These are phyloP conservation scores for Peucedramus taeniatus DNA, from an alignment of 2,113 vertebrate species.

Conservation along the genomic window DNA sequence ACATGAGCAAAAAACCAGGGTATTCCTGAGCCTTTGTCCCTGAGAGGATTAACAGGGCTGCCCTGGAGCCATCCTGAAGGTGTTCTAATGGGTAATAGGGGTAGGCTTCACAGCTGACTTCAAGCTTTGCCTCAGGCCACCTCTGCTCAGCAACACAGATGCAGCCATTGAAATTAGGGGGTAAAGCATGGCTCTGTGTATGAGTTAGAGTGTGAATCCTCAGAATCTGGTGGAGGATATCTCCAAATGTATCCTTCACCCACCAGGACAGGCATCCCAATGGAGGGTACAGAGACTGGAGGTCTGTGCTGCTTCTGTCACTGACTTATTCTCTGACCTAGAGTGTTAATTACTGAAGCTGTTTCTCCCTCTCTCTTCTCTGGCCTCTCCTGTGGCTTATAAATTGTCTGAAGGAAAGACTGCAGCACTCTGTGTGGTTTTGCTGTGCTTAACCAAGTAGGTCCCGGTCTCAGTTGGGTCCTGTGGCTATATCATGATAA, in stretches of 20 bases:
- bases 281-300: not conserved
- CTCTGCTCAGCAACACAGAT: not conserved
- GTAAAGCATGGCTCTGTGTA: not conserved
- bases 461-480: not conserved
- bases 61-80: conserved; percentile 48
- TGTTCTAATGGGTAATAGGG: not conserved
- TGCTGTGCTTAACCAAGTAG: not conserved
- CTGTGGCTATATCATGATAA: not conserved
- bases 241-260: not conserved
- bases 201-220: not conserved
- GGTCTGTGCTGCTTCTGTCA: not conserved
- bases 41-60: conserved; percentile 45
- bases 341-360: not conserved
- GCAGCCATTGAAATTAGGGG: not conserved
- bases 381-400: not conserved
- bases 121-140: conserved; percentile 45
- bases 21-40: conserved; percentile 39
- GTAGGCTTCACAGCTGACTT: conserved; percentile 11
- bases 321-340: not conserved
- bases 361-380: not conserved
- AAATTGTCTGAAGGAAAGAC: not conserved
- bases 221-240: not conserved
- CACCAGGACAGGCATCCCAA: fast-evolving
- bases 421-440: not conserved
- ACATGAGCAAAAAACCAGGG: not conserved